phyloP scores from a whole-genome alignment of 1,140 invertebrate species.

The Lepidurus arcticus region DNA sequence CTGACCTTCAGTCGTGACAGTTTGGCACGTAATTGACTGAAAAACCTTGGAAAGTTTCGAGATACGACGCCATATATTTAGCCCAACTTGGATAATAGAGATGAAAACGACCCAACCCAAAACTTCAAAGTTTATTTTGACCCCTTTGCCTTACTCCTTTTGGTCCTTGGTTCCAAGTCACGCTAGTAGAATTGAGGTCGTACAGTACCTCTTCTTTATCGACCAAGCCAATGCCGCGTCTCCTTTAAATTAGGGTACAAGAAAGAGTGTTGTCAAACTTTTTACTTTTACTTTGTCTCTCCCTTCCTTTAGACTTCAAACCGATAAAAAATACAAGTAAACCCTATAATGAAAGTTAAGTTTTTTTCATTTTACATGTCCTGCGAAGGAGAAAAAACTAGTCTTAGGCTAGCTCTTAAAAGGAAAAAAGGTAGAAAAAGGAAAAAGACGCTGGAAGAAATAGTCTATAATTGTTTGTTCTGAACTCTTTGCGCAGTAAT shows the following conservation, averaged over 20 bases:
- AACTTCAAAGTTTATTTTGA: not conserved
- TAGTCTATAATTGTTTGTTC: no score
- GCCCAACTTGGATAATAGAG: not conserved
- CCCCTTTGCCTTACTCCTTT: not conserved
- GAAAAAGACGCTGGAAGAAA: not conserved
- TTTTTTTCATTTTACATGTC: constrained; percentile 10
- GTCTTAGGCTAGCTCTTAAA: not conserved
- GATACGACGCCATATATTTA: not conserved
- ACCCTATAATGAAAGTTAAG: not conserved
- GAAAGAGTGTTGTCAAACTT: not conserved
- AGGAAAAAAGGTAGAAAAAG: not conserved
- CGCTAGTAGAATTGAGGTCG: not conserved
- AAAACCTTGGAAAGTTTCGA: not conserved
- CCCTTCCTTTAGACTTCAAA: no score
- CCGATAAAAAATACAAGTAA: no score
- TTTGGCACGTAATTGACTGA: not conserved
- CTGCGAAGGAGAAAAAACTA: not conserved
- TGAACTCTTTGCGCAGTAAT: no score
- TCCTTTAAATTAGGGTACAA: not conserved
- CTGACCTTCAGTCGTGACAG: no score
- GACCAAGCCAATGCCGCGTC: not conserved
- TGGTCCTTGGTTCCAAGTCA: not conserved
- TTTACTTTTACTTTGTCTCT: no score
- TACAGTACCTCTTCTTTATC: not conserved
- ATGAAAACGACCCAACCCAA: not conserved